Percentiles rank a stretch among this genome's conserved stretches.
Conservation (phyloP, 2,113 vertebrate genomes). For the Pantherophis guttatus region DNA sequence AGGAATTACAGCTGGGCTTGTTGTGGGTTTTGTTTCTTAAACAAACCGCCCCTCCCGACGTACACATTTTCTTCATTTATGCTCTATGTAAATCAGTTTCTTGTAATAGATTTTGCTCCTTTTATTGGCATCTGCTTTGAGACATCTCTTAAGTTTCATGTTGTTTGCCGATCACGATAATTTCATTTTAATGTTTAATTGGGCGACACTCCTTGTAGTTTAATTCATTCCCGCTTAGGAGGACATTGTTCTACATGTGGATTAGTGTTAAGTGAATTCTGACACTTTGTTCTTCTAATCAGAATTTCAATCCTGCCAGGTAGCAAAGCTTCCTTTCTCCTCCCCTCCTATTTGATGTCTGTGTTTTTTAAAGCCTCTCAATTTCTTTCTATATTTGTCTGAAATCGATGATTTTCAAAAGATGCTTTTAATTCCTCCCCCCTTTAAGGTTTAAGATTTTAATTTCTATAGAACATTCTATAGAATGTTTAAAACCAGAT, state of each 20-base stretch:
- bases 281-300: slow-evolving; percentile 66
- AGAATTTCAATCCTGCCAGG: slow-evolving; percentile 66
- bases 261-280: slow-evolving; percentile 62
- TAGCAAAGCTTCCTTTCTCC: slow-evolving; percentile 29
- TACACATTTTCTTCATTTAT: neutral
- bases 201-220: slow-evolving; percentile 9
- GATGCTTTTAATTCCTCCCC: slow-evolving; percentile 23
- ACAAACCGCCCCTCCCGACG: neutral
- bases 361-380: neutral
- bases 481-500: slow-evolving; percentile 36
- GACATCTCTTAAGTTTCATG: slow-evolving; percentile 48
- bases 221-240: slow-evolving; percentile 56
- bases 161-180: slow-evolving; percentile 38
- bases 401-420: slow-evolving; percentile 35
- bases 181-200: slow-evolving; percentile 49
- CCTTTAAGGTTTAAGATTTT: slow-evolving; percentile 49
- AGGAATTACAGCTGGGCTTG: slow-evolving; percentile 7
- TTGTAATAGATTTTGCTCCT: slow-evolving; percentile 29
- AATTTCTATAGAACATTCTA: slow-evolving; percentile 29
- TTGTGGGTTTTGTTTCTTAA: slow-evolving; percentile 8
- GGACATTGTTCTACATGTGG: slow-evolving; percentile 54
- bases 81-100: slow-evolving; percentile 26
- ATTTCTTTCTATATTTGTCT: neutral
- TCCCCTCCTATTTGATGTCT: neutral
- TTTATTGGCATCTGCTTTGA: slow-evolving; percentile 40